phyloP scores from a whole-genome alignment of 2,888 invertebrate genomes.

The Polyommatus icarus region DNA sequence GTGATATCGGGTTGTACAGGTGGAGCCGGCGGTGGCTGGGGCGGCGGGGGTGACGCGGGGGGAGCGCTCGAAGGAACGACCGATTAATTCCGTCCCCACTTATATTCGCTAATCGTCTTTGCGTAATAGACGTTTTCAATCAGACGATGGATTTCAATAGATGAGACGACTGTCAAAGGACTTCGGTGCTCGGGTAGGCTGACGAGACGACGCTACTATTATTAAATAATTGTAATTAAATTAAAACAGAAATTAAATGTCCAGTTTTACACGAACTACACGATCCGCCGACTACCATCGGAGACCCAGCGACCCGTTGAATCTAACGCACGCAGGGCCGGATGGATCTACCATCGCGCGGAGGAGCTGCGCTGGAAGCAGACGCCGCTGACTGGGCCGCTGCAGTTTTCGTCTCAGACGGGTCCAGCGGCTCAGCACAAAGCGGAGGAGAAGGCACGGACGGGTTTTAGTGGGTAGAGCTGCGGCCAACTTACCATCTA shows the following conservation, averaged over 20 bases:
- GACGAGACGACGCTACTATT: background rate
- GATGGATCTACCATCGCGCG: no score
- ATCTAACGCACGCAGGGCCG: no score
- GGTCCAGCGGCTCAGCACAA: no score
- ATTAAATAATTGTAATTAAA: background rate
- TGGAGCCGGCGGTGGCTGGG: background rate
- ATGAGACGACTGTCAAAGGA: conserved; percentile 25
- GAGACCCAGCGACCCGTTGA: no score
- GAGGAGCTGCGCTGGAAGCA: no score
- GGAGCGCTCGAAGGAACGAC: conserved; percentile 15
- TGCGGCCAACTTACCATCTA: no score
- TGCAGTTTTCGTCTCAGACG: no score
- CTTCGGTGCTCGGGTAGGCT: background rate
- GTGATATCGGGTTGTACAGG: background rate
- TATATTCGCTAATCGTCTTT: conserved; percentile 30
- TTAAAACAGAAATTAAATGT: background rate
- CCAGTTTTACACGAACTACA: background rate
- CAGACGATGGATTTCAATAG: conserved; percentile 29
- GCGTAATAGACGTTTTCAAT: conserved; percentile 21
- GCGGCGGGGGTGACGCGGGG: background rate
- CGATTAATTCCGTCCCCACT: conserved; percentile 32
- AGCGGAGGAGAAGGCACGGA: no score
- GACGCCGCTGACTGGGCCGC: no score
- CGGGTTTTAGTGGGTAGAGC: no score
- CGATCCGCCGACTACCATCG: background rate